Percentiles rank a stretch among this genome's conserved stretches.
phyloP scores from a whole-genome alignment of 2,888 invertebrate genomes.

The Tuta absoluta region DNA sequence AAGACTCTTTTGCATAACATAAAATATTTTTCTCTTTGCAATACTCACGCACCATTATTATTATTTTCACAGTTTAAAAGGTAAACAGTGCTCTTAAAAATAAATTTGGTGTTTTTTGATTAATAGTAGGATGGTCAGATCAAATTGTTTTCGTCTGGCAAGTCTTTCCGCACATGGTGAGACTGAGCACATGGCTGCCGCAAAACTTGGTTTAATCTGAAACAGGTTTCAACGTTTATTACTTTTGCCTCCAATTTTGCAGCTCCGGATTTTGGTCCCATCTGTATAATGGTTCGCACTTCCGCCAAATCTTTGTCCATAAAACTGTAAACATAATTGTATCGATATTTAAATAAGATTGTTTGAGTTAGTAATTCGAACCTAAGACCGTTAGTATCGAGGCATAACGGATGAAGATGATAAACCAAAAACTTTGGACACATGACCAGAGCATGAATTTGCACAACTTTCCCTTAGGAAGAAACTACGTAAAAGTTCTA shows the following conservation, averaged over 20 bases:
- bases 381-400: too few relatives aligned
- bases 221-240: slow-evolving; percentile 29
- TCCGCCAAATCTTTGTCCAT: slow-evolving; percentile 20
- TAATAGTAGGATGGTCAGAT: too few relatives aligned
- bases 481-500: too few relatives aligned
- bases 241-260: slow-evolving; percentile 29
- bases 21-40: too few relatives aligned
- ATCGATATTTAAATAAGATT: slow-evolving; percentile 4
- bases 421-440: too few relatives aligned
- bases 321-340: slow-evolving; percentile 15
- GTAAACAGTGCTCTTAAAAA: too few relatives aligned
- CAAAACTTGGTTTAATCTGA: background rate
- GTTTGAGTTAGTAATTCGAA: background rate
- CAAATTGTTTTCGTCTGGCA: background rate
- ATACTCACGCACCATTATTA: too few relatives aligned
- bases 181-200: background rate
- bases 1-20: too few relatives aligned
- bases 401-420: too few relatives aligned
- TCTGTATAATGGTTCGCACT: slow-evolving; percentile 26
- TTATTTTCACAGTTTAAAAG: too few relatives aligned
- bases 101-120: too few relatives aligned
- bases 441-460: background rate
- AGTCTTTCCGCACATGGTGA: background rate
- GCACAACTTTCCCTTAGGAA: too few relatives aligned
- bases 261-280: slow-evolving; percentile 23